These are phyloP conservation scores for Smittia sp. DNA, from an alignment of 2,888 invertebrate genomes.

Conservation along the genomic window DNA sequence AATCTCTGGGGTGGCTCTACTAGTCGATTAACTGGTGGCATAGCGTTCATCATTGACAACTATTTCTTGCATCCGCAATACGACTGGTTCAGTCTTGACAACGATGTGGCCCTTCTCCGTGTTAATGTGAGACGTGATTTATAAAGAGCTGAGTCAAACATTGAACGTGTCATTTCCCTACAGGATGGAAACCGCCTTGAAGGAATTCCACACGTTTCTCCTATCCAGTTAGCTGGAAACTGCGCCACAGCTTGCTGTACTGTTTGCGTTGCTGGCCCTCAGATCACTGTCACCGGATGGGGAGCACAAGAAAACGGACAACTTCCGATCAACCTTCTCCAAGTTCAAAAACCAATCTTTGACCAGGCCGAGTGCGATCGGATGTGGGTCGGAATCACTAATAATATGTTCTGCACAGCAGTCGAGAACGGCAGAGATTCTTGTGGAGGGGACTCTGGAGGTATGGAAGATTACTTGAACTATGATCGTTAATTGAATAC, in stretches of 20 bases:
- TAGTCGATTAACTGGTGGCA: background rate
- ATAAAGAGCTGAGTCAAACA: background rate
- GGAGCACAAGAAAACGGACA: background rate
- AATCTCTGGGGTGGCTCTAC: constrained; percentile 30
- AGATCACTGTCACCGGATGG: background rate
- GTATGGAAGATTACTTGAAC: too few relatives aligned
- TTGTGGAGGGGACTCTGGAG: constrained; percentile 15
- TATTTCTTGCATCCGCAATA: constrained; percentile 27
- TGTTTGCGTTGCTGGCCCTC: background rate
- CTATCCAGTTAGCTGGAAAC: background rate
- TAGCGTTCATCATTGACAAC: background rate
- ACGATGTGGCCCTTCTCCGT: background rate
- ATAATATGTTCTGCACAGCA: constrained; percentile 18
- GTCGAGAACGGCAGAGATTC: constrained; percentile 18
- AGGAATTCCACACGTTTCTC: background rate
- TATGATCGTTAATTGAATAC: too few relatives aligned
- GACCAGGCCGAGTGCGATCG: background rate
- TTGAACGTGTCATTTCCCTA: too few relatives aligned
- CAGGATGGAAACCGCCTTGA: too few relatives aligned
- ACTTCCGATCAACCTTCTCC: background rate
- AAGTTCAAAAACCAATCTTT: background rate
- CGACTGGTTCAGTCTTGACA: background rate
- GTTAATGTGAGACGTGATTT: background rate
- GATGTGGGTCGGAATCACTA: constrained; percentile 22
- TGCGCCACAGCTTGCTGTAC: background rate